Percentiles rank a stretch among this genome's conserved stretches.
These are phyloP conservation scores for Lathronympha strigana DNA, from an alignment of 2,888 invertebrate genomes.

Conservation along the genomic window DNA sequence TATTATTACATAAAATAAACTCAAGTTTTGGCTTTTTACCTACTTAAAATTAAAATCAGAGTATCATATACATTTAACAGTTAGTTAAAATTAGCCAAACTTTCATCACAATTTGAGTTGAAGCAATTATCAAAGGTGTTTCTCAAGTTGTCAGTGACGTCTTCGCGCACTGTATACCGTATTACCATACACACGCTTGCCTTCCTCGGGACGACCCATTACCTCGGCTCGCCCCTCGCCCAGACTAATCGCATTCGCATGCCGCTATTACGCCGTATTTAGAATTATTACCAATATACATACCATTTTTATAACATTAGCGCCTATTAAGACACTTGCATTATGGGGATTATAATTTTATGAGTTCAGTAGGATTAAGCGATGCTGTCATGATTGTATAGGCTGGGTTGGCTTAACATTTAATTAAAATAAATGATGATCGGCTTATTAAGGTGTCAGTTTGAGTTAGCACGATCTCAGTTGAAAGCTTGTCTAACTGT, in stretches of 20 bases:
- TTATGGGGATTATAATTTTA: slow-evolving; percentile 23
- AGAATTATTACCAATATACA: slow-evolving; percentile 64
- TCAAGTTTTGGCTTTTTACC: too few species aligned
- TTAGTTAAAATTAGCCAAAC: too few species aligned
- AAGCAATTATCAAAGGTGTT: too few species aligned
- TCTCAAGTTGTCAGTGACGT: too few species aligned
- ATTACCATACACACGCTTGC: background rate
- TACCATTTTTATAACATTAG: slow-evolving; percentile 56
- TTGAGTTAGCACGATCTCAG: background rate
- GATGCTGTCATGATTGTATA: background rate
- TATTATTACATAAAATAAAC: too few species aligned
- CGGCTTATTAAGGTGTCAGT: background rate
- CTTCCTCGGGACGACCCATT: slow-evolving; percentile 5
- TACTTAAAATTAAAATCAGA: too few species aligned
- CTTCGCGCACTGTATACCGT: slow-evolving; percentile 35
- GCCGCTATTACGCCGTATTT: slow-evolving; percentile 54
- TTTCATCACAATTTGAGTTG: too few species aligned
- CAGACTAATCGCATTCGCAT: slow-evolving; percentile 52
- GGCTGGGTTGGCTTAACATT: background rate
- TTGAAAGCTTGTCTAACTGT: too few species aligned
- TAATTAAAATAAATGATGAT: slow-evolving; percentile 7
- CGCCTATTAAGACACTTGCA: slow-evolving; percentile 44
- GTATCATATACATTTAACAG: too few species aligned
- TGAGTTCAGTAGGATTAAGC: background rate
- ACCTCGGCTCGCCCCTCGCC: slow-evolving; percentile 43